Evolutionary conservation across 2,797 vertebrate genomes (phyloP), one percentile per base, ranked within the genome.

Genomic region (Phoeniculus purpureus): DNA sequence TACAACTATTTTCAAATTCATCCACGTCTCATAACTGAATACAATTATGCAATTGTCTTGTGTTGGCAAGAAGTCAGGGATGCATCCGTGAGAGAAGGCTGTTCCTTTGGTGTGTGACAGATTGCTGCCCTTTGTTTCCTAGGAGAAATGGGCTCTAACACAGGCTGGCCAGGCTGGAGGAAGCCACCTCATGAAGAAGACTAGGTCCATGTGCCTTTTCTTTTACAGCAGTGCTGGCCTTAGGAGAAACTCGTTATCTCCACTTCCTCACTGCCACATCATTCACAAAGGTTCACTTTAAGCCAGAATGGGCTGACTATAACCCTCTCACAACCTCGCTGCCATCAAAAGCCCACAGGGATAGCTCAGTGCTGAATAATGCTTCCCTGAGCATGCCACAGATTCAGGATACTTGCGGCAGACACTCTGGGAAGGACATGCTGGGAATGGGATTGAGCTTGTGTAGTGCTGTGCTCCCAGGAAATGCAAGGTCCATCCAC

Each of bases 361-460:
- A 13, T 29, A 64, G 48, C 54, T 32, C 54, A 62, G 4, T 55
- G 37, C n/a, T 79, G 64, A 84, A 48, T 10, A 47, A 61, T 6
- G 47, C 56, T 77, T 50, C 64, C 31, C 40, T 0, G 1, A 67
- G 70, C 47, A 37, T 27, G n/a, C 25, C 27, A 27, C 2, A 3
- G 25, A 20, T n/a, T 32, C 68, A 32, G 40, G 68, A 25, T 43
- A 34, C 21, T 29, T 4, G 0, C 7, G 73, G 58, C 37, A 54
- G 58, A 9, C 0, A 0, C 20, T 20, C 5, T 1, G 1, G 71
- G 60, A 62, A 32, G 52, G 64, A 17, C 0, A 2, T 1, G 1
- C 64, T 26, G 27, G 26, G 34, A 18, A 34, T 2, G 2, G 51
- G 37, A 19, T 2, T 45, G 55, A 76, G 70, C 19, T 0, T 3